Percentiles rank a stretch among this genome's conserved stretches.
Evolutionary conservation across 1,140 invertebrate species (phyloP).

Genomic region (Campoletis sonorensis): DNA sequence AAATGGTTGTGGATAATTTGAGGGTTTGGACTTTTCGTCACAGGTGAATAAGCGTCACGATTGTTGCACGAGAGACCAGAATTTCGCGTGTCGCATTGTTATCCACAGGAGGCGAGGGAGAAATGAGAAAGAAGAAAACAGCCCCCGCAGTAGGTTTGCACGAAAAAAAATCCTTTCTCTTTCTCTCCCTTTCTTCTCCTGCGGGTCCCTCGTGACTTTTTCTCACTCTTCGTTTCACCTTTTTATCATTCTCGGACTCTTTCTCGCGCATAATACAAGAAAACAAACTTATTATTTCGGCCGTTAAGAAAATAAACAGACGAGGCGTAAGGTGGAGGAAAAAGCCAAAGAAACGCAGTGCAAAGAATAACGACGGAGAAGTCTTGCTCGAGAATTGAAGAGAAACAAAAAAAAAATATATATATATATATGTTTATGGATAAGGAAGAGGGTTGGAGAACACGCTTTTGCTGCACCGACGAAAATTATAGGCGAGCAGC

Average conservation of each 20-base stretch:
- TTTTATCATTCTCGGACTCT: no score
- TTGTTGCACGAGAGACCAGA: background rate
- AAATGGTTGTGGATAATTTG: background rate
- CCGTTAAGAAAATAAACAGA: conserved; percentile 77
- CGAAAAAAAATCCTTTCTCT: background rate
- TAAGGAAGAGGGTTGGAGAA: conserved; percentile 17
- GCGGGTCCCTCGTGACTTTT: no score
- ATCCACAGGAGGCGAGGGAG: background rate
- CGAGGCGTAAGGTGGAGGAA: conserved; percentile 62
- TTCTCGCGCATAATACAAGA: conserved; percentile 14
- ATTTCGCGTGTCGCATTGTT: conserved; percentile 37
- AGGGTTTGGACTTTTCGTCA: conserved; percentile 3
- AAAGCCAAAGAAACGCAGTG: conserved; percentile 48
- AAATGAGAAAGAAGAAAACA: background rate
- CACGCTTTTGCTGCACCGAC: conserved; percentile 53
- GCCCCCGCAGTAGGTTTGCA: background rate
- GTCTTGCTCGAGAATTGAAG: conserved; percentile 30
- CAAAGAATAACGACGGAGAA: conserved; percentile 42
- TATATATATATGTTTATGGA: background rate
- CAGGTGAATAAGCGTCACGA: background rate
- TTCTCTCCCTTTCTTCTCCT: background rate
- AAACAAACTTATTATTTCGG: conserved; percentile 69
- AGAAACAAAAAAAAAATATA: conserved; percentile 1
- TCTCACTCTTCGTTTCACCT: no score
- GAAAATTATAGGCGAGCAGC: conserved; percentile 72